Conservation (phyloP, 2,888 invertebrate genomes). For the Melanostoma scalare region DNA sequence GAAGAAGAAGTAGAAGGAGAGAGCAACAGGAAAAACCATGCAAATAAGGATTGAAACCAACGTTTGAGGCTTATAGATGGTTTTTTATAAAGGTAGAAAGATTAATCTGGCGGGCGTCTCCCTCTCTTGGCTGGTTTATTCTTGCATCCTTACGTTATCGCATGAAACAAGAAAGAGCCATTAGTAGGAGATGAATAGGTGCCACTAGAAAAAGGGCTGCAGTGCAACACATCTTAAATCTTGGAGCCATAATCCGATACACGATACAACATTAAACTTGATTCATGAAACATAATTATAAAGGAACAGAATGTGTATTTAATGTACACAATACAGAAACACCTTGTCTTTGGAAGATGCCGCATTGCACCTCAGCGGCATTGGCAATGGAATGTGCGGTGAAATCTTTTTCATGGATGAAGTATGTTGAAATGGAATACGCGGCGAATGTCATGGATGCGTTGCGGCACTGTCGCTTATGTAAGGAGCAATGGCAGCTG, state of each 20-base stretch:
- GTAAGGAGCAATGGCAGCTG: slow-evolving; percentile 49
- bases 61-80: slow-evolving; percentile 12
- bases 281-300: slow-evolving; percentile 45
- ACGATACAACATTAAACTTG: slow-evolving; percentile 32
- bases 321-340: slow-evolving; percentile 24
- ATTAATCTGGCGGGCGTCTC: slow-evolving; percentile 6
- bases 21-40: slow-evolving; percentile 3
- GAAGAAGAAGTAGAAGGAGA: neutral
- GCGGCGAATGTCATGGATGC: slow-evolving; percentile 66
- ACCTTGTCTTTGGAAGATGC: slow-evolving; percentile 31
- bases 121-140: slow-evolving; percentile 3
- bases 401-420: slow-evolving; percentile 63
- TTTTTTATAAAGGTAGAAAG: slow-evolving; percentile 15
- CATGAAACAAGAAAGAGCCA: slow-evolving; percentile 21
- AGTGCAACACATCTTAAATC: slow-evolving; percentile 16
- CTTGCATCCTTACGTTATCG: slow-evolving; percentile 21
- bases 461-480: slow-evolving; percentile 39
- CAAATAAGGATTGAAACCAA: slow-evolving; percentile 7
- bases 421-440: slow-evolving; percentile 63
- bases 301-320: slow-evolving; percentile 51
- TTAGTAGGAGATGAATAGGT: slow-evolving; percentile 56
- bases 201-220: slow-evolving; percentile 17
- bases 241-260: slow-evolving; percentile 43
- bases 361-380: slow-evolving; percentile 27
- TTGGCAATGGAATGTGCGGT: slow-evolving; percentile 49